Evolutionary conservation across 2,113 vertebrate species (phyloP), one percentile per base, ranked within the genome.

Genomic region (Loxodonta africana): DNA sequence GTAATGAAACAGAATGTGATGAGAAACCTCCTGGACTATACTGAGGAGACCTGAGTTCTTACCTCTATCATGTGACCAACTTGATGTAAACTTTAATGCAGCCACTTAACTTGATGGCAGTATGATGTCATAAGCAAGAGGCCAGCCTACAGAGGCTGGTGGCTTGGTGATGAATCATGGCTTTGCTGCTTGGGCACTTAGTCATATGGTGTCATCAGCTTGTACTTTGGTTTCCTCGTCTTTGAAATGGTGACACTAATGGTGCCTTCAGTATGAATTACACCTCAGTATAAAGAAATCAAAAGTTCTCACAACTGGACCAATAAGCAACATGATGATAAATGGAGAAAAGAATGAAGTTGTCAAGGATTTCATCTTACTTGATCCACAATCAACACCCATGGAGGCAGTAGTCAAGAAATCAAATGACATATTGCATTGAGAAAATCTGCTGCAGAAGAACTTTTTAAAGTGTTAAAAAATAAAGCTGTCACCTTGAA

Each of bases 111-210:
- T 46, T 1, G 44, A 60, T 25, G 0, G 30, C 12, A 28, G 73
- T 85, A 21, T 62, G 21, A 51, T 3, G 6, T 8, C 4, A 1
- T 30, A 41, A 5, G 0, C 3, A 53, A 81, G 57, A 57, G 17
- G 48, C 25, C 76, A 25, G 44, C 14, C n/a, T 25, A 9, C 5
- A n/a, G n/a, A 60, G 8, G 14, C 0, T 51, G 46, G 60, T 23
- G 1, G 2, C 15, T 11, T 18, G 0, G 2, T 28, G 26, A 1
- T 23, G 1, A 44, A 46, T 48, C 8, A n/a, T 28, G n/a, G 44
- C 23, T 28, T 4, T 1, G 12, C 25, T 78, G 25, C 57, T 67
- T 14, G 0, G 14, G 25, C 26, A 46, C 87, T 69, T 37, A 17
- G 0, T 41, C 12, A 8, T 41, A 1, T 4, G 51, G 53, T 20